phyloP scores from a whole-genome alignment of 2,797 vertebrate genomes.

The Notoglanidium macrostoma region DNA sequence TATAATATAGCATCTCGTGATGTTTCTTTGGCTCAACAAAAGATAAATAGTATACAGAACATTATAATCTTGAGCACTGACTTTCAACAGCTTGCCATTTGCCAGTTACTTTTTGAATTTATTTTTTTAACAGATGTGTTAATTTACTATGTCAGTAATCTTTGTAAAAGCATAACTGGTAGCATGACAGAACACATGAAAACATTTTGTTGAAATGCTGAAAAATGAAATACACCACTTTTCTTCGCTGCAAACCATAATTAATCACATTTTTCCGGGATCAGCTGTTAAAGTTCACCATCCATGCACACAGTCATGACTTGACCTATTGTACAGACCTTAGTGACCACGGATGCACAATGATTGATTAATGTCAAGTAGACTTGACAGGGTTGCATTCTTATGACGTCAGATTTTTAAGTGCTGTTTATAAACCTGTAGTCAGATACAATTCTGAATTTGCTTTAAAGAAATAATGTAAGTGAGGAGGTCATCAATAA shows the following conservation, averaged over 20 bases:
- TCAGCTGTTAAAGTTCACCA: not conserved
- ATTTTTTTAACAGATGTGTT: not conserved
- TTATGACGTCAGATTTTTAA: not conserved
- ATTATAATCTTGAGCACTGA: not conserved
- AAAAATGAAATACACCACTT: not conserved
- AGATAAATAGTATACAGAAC: not conserved
- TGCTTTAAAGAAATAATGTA: not conserved
- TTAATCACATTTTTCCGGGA: not conserved
- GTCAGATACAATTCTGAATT: not conserved
- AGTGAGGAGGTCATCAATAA: not conserved
- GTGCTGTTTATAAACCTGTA: not conserved
- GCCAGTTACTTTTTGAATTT: not conserved
- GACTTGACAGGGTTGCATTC: not conserved
- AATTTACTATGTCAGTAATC: not conserved
- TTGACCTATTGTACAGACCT: not conserved
- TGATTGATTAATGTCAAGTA: conserved; percentile 5
- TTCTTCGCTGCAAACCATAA: not conserved
- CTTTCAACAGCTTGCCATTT: not conserved
- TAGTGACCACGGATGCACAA: conserved; percentile 18
- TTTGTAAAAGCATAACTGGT: not conserved
- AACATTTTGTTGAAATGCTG: not conserved
- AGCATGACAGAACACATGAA: not conserved
- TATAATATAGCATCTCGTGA: not conserved
- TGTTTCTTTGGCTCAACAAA: not conserved
- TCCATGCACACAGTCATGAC: not conserved